Evolutionary conservation across 1,140 invertebrate species (phyloP).

Genomic region (Ericerus pela): DNA sequence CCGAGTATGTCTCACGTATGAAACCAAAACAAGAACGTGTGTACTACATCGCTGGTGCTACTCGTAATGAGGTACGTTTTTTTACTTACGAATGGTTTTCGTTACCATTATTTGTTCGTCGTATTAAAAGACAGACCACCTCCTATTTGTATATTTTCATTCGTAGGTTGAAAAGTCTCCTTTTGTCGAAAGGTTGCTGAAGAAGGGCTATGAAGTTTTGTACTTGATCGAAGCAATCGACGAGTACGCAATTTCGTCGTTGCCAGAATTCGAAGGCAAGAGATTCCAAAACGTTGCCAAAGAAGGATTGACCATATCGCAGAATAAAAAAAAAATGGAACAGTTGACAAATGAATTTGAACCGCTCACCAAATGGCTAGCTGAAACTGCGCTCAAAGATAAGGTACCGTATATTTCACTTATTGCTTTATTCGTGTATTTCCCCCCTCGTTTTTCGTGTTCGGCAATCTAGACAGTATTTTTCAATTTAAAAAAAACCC

Average conservation of each 20-base stretch:
- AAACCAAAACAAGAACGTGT: conserved; percentile 93
- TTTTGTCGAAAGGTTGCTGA: conserved; percentile 85
- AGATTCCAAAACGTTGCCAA: conserved; percentile 99
- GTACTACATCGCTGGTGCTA: conserved; percentile 89
- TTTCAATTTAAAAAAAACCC: conserved; percentile 2
- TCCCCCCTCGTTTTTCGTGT: too few species aligned
- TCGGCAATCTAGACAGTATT: not conserved
- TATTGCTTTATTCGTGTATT: too few species aligned
- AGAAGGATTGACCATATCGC: conserved; percentile 82
- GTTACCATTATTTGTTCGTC: too few species aligned
- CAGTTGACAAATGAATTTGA: conserved; percentile 67
- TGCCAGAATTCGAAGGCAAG: conserved; percentile 98
- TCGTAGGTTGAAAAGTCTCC: conserved; percentile 68
- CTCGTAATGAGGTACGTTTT: conserved; percentile 52
- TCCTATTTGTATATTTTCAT: conserved; percentile 15
- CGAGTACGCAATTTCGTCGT: conserved; percentile 89
- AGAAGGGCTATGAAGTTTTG: conserved; percentile 92
- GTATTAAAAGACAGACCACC: too few species aligned
- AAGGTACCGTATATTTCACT: too few species aligned
- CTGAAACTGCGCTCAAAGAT: conserved; percentile 71
- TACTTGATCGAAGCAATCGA: conserved; percentile 94
- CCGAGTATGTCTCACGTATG: conserved; percentile 90
- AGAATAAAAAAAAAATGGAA: conserved; percentile 68
- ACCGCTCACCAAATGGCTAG: conserved; percentile 81
- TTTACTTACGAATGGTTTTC: too few species aligned